Conservation (phyloP, 2,797 vertebrate genomes). For the Acanthurus lineatus region DNA sequence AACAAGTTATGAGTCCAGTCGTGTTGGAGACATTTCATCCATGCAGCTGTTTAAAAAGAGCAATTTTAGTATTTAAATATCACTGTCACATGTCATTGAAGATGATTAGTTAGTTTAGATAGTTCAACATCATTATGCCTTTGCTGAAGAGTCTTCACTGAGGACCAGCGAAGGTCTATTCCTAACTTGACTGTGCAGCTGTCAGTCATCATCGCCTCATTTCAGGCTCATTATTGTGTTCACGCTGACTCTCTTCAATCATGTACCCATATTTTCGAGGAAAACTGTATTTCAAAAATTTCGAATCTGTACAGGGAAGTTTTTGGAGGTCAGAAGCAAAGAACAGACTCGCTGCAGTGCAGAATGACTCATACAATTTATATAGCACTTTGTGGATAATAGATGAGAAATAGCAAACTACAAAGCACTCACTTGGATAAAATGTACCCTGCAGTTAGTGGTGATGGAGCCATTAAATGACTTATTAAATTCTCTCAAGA, state of each 20-base stretch:
- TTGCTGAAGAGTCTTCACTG: neutral
- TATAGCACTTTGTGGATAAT: slow-evolving; percentile 73
- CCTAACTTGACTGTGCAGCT: slow-evolving; percentile 3
- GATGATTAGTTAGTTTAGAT: neutral
- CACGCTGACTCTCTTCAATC: slow-evolving; percentile 15
- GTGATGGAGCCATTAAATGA: slow-evolving; percentile 75
- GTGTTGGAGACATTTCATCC: neutral
- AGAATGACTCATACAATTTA: slow-evolving; percentile 74
- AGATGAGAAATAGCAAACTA: slow-evolving; percentile 77
- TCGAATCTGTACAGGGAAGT: slow-evolving; percentile 33
- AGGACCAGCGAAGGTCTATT: neutral
- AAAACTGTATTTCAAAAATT: slow-evolving; percentile 15
- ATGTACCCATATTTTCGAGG: neutral
- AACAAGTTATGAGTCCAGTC: neutral
- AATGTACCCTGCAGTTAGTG: slow-evolving; percentile 75
- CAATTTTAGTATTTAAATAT: neutral
- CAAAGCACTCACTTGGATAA: slow-evolving; percentile 78
- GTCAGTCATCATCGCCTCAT: slow-evolving; percentile 20
- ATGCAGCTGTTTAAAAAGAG: neutral
- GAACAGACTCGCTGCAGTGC: slow-evolving; percentile 49
- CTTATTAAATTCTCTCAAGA: slow-evolving; percentile 77
- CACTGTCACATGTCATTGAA: neutral
- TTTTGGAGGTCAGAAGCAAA: slow-evolving; percentile 51
- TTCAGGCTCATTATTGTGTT: slow-evolving; percentile 21
- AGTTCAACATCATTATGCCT: neutral